Evolutionary conservation across 2,888 invertebrate species (phyloP).

Genomic region (Seira ritae): DNA sequence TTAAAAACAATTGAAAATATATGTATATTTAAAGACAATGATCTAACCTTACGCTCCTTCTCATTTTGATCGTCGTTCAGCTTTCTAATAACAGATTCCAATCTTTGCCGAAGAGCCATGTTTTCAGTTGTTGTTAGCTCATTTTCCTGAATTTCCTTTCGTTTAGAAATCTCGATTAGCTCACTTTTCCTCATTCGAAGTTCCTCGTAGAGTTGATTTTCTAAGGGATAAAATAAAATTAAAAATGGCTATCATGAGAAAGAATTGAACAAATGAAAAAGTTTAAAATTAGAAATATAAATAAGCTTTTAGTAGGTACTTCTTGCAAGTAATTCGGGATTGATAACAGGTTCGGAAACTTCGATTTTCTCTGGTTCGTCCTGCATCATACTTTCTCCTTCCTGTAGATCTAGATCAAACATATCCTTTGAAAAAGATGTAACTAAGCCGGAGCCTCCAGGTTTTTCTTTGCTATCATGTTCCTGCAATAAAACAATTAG

Average conservation of each 20-base stretch:
- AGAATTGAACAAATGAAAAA: not conserved
- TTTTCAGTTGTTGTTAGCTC: constrained; percentile 92
- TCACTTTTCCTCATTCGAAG: constrained; percentile 84
- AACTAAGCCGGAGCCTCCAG: constrained; percentile 47
- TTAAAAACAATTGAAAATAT: no score
- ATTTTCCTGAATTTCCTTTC: constrained; percentile 86
- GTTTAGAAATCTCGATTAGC: constrained; percentile 84
- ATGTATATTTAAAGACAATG: no score
- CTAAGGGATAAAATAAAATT: constrained; percentile 29
- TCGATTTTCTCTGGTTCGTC: not conserved
- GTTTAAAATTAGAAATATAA: not conserved
- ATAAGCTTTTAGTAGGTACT: not conserved
- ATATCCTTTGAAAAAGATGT: constrained; percentile 70
- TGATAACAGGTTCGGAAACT: not conserved
- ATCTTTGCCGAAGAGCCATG: constrained; percentile 86
- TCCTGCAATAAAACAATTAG: constrained; percentile 24
- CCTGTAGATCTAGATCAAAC: constrained; percentile 52
- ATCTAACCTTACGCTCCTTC: constrained; percentile 73
- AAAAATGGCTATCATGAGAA: no score
- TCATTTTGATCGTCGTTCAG: constrained; percentile 83
- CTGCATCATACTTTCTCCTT: not conserved
- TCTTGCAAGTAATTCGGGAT: not conserved
- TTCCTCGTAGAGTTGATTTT: constrained; percentile 76
- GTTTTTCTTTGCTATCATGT: constrained; percentile 39
- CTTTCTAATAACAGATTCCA: constrained; percentile 88